Evolutionary conservation across 2,888 invertebrate genomes (phyloP), one percentile per base, ranked within the genome.

Genomic region (Aspidapion aeneum): DNA sequence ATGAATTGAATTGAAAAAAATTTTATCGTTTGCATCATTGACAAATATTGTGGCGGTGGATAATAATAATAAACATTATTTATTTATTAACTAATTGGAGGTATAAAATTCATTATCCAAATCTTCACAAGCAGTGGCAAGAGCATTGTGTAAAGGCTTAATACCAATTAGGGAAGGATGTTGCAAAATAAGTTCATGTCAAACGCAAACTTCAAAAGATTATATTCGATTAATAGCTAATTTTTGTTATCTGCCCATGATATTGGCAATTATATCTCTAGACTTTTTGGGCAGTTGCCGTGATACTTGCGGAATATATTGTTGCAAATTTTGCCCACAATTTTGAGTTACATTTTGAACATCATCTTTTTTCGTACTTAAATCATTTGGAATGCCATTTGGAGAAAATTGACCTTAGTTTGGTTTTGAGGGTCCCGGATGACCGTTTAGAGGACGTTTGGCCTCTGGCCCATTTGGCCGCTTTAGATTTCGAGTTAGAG

Each of bases 231-330:
- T n/a, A n/a, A n/a, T n/a, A n/a, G n/a, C n/a, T n/a, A n/a, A n/a
- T n/a, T n/a, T n/a, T 1, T 60, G 68, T 66, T 84, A 92, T 80
- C 93, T 90, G 74, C 93, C 86, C 94, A 94, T 93, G 71, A 94
- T 93, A 72, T 94, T 94, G 75, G 93, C 94, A 82, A 94, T 94
- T 76, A 93, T 93, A 79, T 94, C 94, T 18, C 94, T 94, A 75
- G 92, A 91, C 74, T 90, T 90, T 70, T 83, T 82, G 2, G 83
- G 82, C 1, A 90, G 86, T 5, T 60, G 65, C 0, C 85, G 82
- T 54, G 85, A 84, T 64, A 85, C 85, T 18, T 83, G 83, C 21
- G 84, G 82, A 7, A 35, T 12, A 84, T 35, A 85, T 51, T 64
- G 67, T 1, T 49, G 17, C 20, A 83, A 84, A 1, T 82, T 80